phyloP scores from a whole-genome alignment of 2,888 invertebrate genomes.

The Volucella bombylans region DNA sequence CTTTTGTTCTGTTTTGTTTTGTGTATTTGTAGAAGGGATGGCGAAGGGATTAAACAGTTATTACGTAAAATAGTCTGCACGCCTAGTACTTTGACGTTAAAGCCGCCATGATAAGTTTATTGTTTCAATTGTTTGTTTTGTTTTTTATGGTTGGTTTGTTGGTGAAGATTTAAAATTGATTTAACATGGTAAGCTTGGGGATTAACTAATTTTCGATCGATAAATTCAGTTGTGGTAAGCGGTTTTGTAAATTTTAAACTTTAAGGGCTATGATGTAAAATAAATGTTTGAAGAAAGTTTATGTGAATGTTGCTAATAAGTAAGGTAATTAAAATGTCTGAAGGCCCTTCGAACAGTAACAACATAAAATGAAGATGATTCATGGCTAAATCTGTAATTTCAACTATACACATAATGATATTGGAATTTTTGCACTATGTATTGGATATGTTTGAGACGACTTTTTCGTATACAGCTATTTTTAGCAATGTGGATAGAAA shows the following conservation, averaged over 20 bases:
- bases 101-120: constrained; percentile 50
- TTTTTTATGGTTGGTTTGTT: constrained; percentile 4
- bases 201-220: constrained; percentile 35
- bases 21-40: not conserved
- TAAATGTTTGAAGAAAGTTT: too few relatives aligned
- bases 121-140: constrained; percentile 48
- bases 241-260: constrained; percentile 20
- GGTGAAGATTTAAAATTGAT: constrained; percentile 11
- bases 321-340: too few relatives aligned
- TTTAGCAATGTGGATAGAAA: too few relatives aligned
- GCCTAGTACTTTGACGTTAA: constrained; percentile 55
- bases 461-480: too few relatives aligned
- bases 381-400: too few relatives aligned
- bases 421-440: too few relatives aligned
- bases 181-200: constrained; percentile 3
- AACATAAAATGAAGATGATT: too few relatives aligned
- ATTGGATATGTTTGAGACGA: too few relatives aligned
- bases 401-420: too few relatives aligned
- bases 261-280: not conserved
- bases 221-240: not conserved
- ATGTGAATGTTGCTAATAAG: too few relatives aligned
- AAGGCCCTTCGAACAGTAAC: too few relatives aligned
- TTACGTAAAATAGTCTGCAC: constrained; percentile 32
- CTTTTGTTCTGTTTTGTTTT: constrained; percentile 61
- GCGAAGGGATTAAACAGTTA: constrained; percentile 1